Conservation (phyloP, 2,888 invertebrate species). For the Hyalella azteca region DNA sequence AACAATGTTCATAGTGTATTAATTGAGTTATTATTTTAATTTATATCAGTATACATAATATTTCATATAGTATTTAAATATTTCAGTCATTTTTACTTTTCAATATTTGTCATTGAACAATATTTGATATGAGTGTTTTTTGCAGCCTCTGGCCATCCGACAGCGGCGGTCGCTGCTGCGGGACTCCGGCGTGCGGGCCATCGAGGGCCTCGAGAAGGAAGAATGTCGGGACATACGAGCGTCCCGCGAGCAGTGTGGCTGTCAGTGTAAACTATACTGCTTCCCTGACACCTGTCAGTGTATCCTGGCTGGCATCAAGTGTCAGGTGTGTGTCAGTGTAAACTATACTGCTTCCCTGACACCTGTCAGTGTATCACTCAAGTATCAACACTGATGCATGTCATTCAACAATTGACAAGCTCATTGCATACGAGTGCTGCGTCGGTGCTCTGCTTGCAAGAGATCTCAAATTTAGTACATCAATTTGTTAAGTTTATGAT, state of each 20-base stretch:
- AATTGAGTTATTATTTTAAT: no score
- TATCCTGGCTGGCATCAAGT: constrained; percentile 93
- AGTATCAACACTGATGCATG: no score
- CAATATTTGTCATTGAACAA: no score
- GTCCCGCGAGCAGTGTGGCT: constrained; percentile 92
- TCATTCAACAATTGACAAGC: no score
- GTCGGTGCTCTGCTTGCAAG: background rate
- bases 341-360: constrained; percentile 92
- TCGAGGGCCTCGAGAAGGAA: constrained; percentile 90
- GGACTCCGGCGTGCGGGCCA: constrained; percentile 91
- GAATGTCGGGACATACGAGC: constrained; percentile 90
- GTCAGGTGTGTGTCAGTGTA: constrained; percentile 80
- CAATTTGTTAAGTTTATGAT: no score
- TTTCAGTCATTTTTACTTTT: no score
- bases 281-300: constrained; percentile 96
- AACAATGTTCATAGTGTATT: no score
- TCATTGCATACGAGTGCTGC: background rate
- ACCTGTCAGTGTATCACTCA: constrained; percentile 93
- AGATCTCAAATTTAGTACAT: no score
- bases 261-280: constrained; percentile 89
- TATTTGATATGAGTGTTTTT: background rate
- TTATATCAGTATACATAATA: no score
- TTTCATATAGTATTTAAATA: no score
- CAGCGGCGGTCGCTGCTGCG: constrained; percentile 86
- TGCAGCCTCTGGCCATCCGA: constrained; percentile 87